Evolutionary conservation across 2,888 invertebrate species (phyloP), one percentile per base, ranked within the genome.

Genomic region (Rapana venosa): DNA sequence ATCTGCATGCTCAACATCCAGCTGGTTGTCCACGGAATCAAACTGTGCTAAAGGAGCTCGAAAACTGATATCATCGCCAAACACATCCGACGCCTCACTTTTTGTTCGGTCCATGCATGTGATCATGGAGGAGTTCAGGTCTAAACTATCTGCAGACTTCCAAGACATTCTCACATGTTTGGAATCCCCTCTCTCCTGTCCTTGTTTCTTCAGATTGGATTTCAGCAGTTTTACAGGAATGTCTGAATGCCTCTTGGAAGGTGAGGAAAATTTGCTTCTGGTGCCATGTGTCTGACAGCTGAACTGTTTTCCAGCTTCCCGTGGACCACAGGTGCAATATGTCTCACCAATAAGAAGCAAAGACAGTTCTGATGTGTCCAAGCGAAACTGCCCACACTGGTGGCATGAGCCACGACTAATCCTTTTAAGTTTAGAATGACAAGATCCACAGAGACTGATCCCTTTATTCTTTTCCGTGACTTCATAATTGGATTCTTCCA

Each of bases 131-230:
- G 92, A 92, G 79, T 92, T 92, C 91, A 91, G 91, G 90, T 94
- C 93, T 90, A 94, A 91, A 91, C 94, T 94, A 92, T 94, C 94
- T 36, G 93, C 90, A 35, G 95, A 94, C 90, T 94, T 94, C 93
- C 94, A 93, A 36, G 94, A 94, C 90, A 94, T 92, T 74, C 93
- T 90, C 56, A 92, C 92, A 83, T 92, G 93, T 91, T 91, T 92
- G 74, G 92, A 91, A 66, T 92, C 92, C 84, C 90, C 92, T 77
- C 86, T 74, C 26, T 90, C 92, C 17, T 58, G 74, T 20, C 77
- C 74, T 1, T 56, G 56, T 74, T 91, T 91, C 86, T 88, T 89
- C 30, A 90, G 86, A 61, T 74, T 90, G 30, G 89, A 92, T 90
- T 93, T 94, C 84, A 93, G 92, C 91, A 93, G 93, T 74, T 93